Conservation (phyloP, 2,797 vertebrate genomes). For the Microcaecilia unicolor region DNA sequence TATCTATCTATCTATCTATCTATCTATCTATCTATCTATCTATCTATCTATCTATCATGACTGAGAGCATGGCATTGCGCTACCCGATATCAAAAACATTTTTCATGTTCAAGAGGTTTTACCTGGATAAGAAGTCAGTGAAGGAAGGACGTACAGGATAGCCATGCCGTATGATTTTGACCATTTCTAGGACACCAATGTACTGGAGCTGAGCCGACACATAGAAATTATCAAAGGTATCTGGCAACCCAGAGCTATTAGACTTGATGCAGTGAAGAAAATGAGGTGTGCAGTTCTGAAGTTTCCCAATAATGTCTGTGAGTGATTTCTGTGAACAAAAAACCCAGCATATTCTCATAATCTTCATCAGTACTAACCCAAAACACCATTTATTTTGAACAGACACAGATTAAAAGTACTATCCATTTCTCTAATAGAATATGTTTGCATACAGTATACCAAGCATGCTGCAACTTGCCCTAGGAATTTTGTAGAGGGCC, state of each 20-base stretch:
- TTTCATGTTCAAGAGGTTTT: slow-evolving; percentile 17
- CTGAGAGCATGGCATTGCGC: fast-evolving
- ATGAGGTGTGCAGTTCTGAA: slow-evolving; percentile 75
- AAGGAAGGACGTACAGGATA: slow-evolving; percentile 82
- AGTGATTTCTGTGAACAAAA: slow-evolving; percentile 67
- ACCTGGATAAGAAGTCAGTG: slow-evolving; percentile 80
- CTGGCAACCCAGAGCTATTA: slow-evolving; percentile 63
- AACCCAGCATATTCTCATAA: neutral
- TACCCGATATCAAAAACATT: neutral
- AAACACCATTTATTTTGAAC: too few species aligned
- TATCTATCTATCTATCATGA: too few species aligned
- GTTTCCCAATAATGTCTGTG: slow-evolving; percentile 71
- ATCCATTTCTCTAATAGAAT: too few species aligned
- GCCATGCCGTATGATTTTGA: slow-evolving; percentile 82
- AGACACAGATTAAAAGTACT: too few species aligned
- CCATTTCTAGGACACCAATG: slow-evolving; percentile 85
- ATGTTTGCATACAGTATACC: neutral
- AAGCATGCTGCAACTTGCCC: neutral
- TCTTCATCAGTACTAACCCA: too few species aligned
- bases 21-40: too few species aligned
- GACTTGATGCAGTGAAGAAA: slow-evolving; percentile 84
- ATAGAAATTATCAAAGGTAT: slow-evolving; percentile 77
- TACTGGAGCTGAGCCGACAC: slow-evolving; percentile 88
- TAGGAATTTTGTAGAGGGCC: neutral
- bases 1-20: too few species aligned